Percentiles rank a stretch among this genome's conserved stretches.
phyloP scores from a whole-genome alignment of 2,113 vertebrate genomes.

The Apaloderma vittatum region DNA sequence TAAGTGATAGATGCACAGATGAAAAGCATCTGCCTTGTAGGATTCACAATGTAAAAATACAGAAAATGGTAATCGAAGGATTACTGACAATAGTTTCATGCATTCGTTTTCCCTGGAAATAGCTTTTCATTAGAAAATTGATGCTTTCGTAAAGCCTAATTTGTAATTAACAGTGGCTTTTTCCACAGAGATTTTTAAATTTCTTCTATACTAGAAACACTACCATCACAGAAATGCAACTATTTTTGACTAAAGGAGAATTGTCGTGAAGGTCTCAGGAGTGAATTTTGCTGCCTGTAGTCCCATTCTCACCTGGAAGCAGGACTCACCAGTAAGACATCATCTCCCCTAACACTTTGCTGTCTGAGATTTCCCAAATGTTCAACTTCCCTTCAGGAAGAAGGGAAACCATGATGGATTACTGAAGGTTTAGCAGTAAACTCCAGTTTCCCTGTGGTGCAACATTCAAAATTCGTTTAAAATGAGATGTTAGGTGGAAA shows the following conservation, averaged over 20 bases:
- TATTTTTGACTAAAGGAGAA: neutral
- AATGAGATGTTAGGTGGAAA: neutral
- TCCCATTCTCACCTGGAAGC: neutral
- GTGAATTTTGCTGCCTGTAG: neutral
- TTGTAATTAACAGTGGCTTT: neutral
- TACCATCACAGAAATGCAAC: neutral
- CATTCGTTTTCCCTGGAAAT: neutral
- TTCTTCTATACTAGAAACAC: neutral
- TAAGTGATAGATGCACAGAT: rapidly evolving
- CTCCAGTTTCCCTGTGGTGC: neutral
- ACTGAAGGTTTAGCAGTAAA: neutral
- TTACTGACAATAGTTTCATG: too few relatives aligned
- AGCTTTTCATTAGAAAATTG: neutral
- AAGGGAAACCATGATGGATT: neutral
- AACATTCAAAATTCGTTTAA: constrained; percentile 5
- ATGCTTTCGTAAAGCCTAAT: neutral
- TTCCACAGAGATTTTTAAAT: neutral
- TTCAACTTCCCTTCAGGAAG: neutral
- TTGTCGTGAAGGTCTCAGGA: neutral
- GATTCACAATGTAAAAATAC: neutral
- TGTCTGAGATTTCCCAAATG: neutral
- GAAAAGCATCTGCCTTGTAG: neutral
- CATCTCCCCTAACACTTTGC: neutral
- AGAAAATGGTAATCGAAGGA: neutral
- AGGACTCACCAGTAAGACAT: neutral